phyloP scores from a whole-genome alignment of 2,113 vertebrate species.

The Callipepla californica region DNA sequence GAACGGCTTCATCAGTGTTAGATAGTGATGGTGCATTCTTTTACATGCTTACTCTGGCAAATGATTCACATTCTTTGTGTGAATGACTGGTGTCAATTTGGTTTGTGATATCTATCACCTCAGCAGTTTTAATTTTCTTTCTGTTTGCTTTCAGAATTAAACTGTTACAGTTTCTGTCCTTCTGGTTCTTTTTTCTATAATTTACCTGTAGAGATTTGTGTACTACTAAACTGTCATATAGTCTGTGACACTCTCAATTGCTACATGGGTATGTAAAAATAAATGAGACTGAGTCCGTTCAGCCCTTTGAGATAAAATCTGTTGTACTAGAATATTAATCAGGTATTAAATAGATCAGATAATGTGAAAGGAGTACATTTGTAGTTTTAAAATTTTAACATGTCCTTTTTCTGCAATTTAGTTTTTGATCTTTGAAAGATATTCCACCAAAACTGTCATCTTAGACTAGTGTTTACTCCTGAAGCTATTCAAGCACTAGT shows the following conservation, averaged over 20 bases:
- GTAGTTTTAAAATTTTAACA: not conserved
- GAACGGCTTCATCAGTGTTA: not conserved
- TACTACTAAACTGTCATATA: fast-evolving
- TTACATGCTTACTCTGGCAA: not conserved
- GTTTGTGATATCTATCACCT: not conserved
- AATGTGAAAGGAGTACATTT: not conserved
- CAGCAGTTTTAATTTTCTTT: not conserved
- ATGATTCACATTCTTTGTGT: not conserved
- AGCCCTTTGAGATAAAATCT: not conserved
- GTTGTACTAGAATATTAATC: not conserved
- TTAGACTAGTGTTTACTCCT: slow-evolving; percentile 14
- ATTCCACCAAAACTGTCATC: not conserved
- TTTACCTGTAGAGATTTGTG: not conserved
- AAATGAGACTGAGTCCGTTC: not conserved
- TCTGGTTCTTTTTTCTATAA: not conserved
- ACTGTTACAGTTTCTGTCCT: not conserved
- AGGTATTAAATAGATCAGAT: not conserved
- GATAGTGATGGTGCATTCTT: not conserved
- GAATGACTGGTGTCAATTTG: not conserved
- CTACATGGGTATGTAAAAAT: not conserved
- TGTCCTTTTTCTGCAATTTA: not conserved
- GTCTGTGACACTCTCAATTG: not conserved
- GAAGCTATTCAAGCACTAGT: not conserved
- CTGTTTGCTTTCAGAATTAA: not conserved
- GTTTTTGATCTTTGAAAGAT: not conserved